Evolutionary conservation across 2,888 invertebrate species (phyloP), one percentile per base, ranked within the genome.

Genomic region (Netelia melanura): DNA sequence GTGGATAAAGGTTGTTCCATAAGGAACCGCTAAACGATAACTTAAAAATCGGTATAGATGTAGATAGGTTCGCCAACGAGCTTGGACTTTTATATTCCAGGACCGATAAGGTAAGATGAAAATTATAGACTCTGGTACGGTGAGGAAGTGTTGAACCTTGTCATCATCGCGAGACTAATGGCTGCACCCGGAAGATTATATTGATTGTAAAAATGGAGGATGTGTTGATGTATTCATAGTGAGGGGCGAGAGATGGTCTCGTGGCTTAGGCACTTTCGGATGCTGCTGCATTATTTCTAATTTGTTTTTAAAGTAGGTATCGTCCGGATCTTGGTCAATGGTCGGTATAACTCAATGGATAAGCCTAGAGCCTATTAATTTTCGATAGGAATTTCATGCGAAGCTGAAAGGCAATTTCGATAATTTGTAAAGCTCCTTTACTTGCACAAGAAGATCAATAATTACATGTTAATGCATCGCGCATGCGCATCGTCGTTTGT

Each of bases 11-110:
- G 62, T 43, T 67, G 54, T 72, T 81, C 52, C 2, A n/a, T 58
- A 17, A 43, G 64, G 30, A 76, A 62, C 62, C 52, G 48, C 70
- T 67, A 48, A 83, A 64, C 70, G 75, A 44, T 65, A 48, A 64
- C 48, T 62, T 21, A 70, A 79, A 75, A 75, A 70, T 56, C 54
- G 21, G 23, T 43, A 25, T 43, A 56, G 23, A 5, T n/a, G n/a
- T 65, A 54, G 17, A 38, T 21, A 68, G 64, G 17, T 58, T 54
- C 48, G 14, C 14, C 0, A 2, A 3, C 48, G 14, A 48, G 48
- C 48, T 48, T 48, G 11, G 10, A 14, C 48, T 14, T 48, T 48
- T 3, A 48, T 48, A 3, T 48, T 48, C 1, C 48, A 14, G 14
- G 14, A 48, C 14, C 11, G 14, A 14, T 48, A 3, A 48, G 48